Conservation (phyloP, 2,888 invertebrate genomes). For the Limnephilus marmoratus region DNA sequence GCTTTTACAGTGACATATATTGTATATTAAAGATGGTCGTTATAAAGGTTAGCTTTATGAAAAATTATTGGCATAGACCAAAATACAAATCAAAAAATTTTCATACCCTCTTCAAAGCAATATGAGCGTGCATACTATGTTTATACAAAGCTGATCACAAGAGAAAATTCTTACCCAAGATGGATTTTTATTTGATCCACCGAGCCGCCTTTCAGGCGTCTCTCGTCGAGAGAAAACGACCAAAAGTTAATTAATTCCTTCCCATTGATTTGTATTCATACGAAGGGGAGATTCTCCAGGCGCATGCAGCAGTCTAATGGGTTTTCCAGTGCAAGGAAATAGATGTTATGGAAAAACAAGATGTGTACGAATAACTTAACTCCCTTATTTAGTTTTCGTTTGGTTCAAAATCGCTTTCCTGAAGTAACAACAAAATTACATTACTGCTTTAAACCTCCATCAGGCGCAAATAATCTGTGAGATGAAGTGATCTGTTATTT, state of each 20-base stretch:
- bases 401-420: background rate
- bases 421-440: background rate
- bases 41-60: too few relatives aligned
- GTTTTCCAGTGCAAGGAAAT: background rate
- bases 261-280: conserved; percentile 15
- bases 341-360: background rate
- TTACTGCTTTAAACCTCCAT: too few relatives aligned
- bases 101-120: too few relatives aligned
- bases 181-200: background rate
- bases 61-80: too few relatives aligned
- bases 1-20: too few relatives aligned
- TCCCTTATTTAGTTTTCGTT: background rate
- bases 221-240: background rate
- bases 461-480: too few relatives aligned
- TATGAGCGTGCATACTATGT: background rate
- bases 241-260: conserved; percentile 7
- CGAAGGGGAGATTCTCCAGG: background rate
- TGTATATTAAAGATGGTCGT: too few relatives aligned
- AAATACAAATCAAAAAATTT: too few relatives aligned
- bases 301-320: conserved; percentile 5
- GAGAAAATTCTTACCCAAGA: background rate
- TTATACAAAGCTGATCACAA: background rate
- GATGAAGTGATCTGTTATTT: too few relatives aligned
- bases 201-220: background rate
- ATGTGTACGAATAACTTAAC: background rate